These are phyloP conservation scores for Pseudochirops corinnae DNA, from an alignment of 2,797 vertebrate species.

Conservation along the genomic window DNA sequence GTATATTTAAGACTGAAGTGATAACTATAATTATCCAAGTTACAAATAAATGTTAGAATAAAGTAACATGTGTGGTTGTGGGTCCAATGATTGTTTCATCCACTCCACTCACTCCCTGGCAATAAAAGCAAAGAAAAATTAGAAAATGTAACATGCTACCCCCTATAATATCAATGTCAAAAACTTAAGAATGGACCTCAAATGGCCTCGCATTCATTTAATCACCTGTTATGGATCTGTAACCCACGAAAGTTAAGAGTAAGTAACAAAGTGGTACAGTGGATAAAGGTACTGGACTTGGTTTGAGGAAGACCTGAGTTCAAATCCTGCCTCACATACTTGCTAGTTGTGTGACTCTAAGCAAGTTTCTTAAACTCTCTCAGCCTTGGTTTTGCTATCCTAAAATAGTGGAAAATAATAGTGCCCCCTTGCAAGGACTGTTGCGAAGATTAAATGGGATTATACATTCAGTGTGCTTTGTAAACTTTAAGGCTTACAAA, in stretches of 20 bases:
- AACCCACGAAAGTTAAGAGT: neutral
- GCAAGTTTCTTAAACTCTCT: neutral
- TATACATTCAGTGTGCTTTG: neutral
- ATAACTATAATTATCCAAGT: neutral
- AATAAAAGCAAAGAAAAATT: neutral
- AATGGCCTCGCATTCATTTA: neutral
- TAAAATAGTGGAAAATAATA: neutral
- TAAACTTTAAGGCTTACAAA: neutral
- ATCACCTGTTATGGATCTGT: neutral
- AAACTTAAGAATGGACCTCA: neutral
- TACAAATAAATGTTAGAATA: neutral
- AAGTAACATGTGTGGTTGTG: neutral
- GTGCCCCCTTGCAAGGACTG: neutral
- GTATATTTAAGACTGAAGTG: neutral
- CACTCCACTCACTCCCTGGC: neutral
- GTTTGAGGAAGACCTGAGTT: neutral
- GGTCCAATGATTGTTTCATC: neutral
- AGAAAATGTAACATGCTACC: neutral
- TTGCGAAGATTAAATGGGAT: neutral
- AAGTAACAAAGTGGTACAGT: neutral
- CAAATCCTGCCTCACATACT: neutral
- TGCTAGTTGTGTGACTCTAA: neutral
- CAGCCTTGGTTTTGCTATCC: neutral
- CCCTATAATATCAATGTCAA: neutral
- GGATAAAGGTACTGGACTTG: neutral